Conservation (phyloP, 2,797 vertebrate species). For the Vultur gryphus region DNA sequence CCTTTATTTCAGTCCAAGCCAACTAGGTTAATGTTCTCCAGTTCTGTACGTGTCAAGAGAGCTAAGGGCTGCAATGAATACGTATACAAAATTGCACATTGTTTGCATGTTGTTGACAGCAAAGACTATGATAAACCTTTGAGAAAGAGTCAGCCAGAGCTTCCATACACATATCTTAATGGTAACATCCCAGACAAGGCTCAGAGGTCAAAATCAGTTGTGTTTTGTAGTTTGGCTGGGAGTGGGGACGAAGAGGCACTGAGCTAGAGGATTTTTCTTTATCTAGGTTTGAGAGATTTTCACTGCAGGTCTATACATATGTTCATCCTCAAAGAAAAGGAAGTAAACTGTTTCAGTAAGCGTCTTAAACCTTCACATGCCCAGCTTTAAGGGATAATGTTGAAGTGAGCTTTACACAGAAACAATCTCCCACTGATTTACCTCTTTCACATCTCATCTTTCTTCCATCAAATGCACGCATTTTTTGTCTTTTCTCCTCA, state of each 20-base stretch:
- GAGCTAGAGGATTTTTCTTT: not conserved
- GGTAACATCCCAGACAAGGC: not conserved
- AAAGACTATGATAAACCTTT: not conserved
- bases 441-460: not conserved
- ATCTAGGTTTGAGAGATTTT: not conserved
- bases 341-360: not conserved
- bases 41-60: too few relatives aligned
- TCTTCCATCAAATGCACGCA: too few relatives aligned
- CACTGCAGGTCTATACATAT: not conserved
- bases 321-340: not conserved
- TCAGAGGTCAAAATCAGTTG: not conserved
- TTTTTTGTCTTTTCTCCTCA: not conserved
- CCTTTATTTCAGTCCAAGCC: not conserved
- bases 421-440: not conserved
- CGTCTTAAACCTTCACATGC: not conserved
- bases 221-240: not conserved
- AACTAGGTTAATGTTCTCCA: not conserved
- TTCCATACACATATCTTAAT: fast-evolving
- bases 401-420: not conserved
- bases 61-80: not conserved
- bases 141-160: not conserved
- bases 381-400: not conserved
- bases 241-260: not conserved
- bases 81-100: not conserved
- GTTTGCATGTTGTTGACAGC: not conserved